Percentiles rank a stretch among this genome's conserved stretches.
Evolutionary conservation across 2,797 vertebrate genomes (phyloP).

Genomic region (Delichon dasypus): DNA sequence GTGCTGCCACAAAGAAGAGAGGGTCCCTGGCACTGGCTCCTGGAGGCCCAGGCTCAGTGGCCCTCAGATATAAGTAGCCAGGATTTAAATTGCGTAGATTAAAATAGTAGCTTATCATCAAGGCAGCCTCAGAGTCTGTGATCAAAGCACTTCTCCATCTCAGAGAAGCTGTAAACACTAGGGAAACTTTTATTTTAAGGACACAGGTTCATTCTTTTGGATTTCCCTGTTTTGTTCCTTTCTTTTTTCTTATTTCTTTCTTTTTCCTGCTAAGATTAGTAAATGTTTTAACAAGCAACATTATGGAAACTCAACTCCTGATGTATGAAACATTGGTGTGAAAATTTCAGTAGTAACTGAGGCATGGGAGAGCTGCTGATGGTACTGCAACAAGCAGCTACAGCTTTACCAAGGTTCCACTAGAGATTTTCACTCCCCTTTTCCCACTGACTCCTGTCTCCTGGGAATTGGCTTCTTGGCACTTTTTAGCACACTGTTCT

Average conservation of each 20-base stretch:
- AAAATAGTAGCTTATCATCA: neutral
- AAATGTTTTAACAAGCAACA: constrained; percentile 30
- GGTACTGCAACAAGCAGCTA: neutral
- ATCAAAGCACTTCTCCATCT: neutral
- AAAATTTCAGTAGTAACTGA: neutral
- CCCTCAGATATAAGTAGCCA: neutral
- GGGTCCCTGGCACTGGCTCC: neutral
- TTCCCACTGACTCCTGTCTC: neutral
- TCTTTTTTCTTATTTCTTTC: no score
- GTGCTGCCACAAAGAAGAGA: neutral
- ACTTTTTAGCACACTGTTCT: neutral
- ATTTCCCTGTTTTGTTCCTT: neutral
- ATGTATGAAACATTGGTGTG: neutral
- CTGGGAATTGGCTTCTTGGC: neutral
- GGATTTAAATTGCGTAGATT: neutral
- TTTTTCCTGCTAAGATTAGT: neutral
- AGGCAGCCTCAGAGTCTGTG: neutral
- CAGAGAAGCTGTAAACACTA: neutral
- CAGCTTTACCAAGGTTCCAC: neutral
- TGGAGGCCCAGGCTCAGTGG: neutral
- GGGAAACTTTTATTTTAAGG: neutral
- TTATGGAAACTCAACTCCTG: neutral
- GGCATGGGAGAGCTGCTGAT: neutral
- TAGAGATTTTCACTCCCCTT: neutral
- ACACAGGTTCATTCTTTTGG: neutral